These are phyloP conservation scores for Ariopsis seemanni DNA, from an alignment of 2,113 vertebrate genomes.

Conservation along the genomic window DNA sequence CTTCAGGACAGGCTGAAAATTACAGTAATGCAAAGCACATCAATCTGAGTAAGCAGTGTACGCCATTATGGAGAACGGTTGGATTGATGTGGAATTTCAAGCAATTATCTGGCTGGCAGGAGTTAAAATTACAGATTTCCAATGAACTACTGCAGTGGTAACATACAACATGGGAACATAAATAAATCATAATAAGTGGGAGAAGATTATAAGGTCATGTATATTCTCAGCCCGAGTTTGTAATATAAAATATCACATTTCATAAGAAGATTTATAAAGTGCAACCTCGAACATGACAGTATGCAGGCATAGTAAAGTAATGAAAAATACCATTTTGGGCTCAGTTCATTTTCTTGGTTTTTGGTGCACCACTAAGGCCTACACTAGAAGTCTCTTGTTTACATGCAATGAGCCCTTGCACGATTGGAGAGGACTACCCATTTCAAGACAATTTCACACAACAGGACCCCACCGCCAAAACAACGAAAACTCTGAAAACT, in stretches of 20 bases:
- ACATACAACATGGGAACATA: neutral
- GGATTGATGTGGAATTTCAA: neutral
- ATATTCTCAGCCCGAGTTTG: neutral
- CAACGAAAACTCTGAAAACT: neutral
- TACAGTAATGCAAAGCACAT: neutral
- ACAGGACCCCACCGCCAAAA: constrained; percentile 30
- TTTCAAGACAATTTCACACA: constrained; percentile 40
- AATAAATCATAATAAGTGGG: neutral
- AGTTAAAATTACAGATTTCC: neutral
- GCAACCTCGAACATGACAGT: neutral
- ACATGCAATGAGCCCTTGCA: constrained; percentile 6
- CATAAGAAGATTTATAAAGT: neutral
- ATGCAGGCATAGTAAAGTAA: neutral
- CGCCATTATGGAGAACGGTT: neutral
- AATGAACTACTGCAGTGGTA: neutral
- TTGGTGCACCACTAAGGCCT: neutral
- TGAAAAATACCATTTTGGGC: neutral
- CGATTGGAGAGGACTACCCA: neutral
- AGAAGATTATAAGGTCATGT: neutral
- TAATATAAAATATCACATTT: neutral
- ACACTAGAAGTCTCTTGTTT: constrained; percentile 12
- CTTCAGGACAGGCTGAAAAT: constrained; percentile 15
- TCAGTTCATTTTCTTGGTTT: neutral
- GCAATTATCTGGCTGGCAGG: neutral
- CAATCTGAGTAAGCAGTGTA: neutral